A percentile compares a stretch with the other conserved stretches of the same genome.
These are phyloP conservation scores for Mustelus asterias DNA, from an alignment of 2,113 vertebrate genomes.

Conservation along the genomic window DNA sequence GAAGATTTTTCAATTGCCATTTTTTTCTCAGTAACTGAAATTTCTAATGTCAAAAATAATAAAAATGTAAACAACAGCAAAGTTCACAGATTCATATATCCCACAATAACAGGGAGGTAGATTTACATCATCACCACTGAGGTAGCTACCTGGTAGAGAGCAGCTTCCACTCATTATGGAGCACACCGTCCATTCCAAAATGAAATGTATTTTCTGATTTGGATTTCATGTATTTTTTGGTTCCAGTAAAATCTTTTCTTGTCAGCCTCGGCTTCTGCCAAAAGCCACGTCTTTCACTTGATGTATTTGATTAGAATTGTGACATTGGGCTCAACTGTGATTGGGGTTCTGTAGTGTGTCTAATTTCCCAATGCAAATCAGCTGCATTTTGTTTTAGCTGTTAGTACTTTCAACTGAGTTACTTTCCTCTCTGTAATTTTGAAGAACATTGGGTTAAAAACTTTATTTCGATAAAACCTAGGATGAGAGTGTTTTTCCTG, in stretches of 20 bases:
- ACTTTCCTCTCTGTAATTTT: no score
- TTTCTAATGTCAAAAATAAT: not conserved
- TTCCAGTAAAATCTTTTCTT: not conserved
- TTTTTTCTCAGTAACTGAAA: not conserved
- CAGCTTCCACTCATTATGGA: not conserved
- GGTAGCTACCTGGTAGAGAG: no score
- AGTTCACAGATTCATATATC: not conserved
- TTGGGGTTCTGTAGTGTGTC: no score
- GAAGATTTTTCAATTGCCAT: not conserved
- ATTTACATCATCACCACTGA: not conserved
- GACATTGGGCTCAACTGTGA: not conserved
- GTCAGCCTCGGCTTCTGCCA: not conserved
- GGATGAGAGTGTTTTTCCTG: no score
- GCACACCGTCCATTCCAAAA: not conserved
- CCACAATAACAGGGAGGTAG: not conserved
- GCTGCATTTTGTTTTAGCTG: no score
- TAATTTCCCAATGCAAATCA: no score
- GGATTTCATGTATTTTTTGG: not conserved
- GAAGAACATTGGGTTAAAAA: no score
- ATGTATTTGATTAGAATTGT: not conserved
- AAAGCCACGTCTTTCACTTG: not conserved
- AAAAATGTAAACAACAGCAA: not conserved
- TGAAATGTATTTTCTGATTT: not conserved
- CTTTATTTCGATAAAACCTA: no score
- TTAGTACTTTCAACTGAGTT: no score